Evolutionary conservation across 2,888 invertebrate genomes (phyloP), one percentile per base, ranked within the genome.

Genomic region (Aphelenchoides bicaudatus): DNA sequence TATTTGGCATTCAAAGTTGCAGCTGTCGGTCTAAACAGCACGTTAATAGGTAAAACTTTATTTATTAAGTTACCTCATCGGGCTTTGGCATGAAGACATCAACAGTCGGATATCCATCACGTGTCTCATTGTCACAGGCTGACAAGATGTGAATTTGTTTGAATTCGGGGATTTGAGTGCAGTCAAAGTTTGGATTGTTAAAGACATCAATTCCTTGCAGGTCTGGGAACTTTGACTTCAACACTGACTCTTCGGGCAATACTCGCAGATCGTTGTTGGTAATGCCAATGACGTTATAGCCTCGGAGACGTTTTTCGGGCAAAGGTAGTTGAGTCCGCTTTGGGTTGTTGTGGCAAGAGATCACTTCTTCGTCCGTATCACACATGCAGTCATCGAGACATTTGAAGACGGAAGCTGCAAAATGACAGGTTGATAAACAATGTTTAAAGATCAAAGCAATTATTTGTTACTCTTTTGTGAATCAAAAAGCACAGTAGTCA

Each of bases 261-360:
- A 52, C 53, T 3, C 46, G 49, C 27, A 73, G 61, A n/a, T 72
- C 62, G 61, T 73, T 73, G 58, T 62, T 67, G 8, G 71, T 69
- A 25, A 73, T 30, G 25, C 70, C 73, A 46, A 73, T 70, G 38
- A 69, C 70, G 23, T 65, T 67, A 34, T 70, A 73, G 4, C 73
- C 73, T 6, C 71, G 64, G 1, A 73, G 67, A 27, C 72, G 68
- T n/a, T 61, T 51, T 19, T 43, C 51, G 3, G 73, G 73, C 0
- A 73, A 63, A 13, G 59, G 39, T n/a, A 73, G 56, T 23, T 66
- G 53, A 0, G 62, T 68, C 16, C 72, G 63, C 6, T 30, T 48
- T 3, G 65, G 58, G 31, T 68, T 68, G 57, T 73, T 73, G 63
- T 73, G 72, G 58, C 73, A 73, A 47, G 68, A 67, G 50, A 72